Evolutionary conservation across 1,140 invertebrate species (phyloP), one percentile per base, ranked within the genome.

Genomic region (Calephelis virginiensis): DNA sequence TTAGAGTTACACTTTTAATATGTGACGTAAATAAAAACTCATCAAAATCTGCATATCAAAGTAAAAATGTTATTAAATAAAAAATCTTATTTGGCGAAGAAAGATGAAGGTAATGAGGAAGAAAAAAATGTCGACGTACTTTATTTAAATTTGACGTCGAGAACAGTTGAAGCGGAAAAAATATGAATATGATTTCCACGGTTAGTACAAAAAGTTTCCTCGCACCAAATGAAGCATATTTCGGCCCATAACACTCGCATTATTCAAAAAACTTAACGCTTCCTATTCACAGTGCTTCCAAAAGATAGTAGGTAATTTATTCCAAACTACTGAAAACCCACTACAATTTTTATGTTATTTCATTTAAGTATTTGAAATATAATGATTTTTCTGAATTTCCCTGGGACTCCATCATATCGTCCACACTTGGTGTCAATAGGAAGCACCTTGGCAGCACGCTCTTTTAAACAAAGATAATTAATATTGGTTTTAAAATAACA

Each of bases 141-240:
- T 85, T 89, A 89, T 89, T 86, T 82, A 88, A 89, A 89, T 87
- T 68, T 50, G 45, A 59, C 76, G 81, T 84, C 77, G 72, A 47
- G 73, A 83, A 70, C 85, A 86, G 81, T 86, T 82, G 78, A 84
- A 82, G 80, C 81, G 86, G 75, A 88, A 90, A 87, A 90, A 90
- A 86, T 88, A 89, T 89, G 86, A 89, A 89, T 89, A 89, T 81
- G 85, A 86, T 86, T 88, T 86, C 81, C 77, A 81, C 80, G 79
- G 76, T 74, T 80, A 83, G 83, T 81, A 74, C 64, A 77, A 68
- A 86, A 90, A 53, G 75, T 86, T 89, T 86, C 78, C 72, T 74
- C 73, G 75, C 81, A 80, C 81, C 87, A 90, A 90, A 90, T 90
- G 85, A 90, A 90, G 75, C 87, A 86, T 90, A 90, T 87, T 90